Percentiles rank a stretch among this genome's conserved stretches.
Evolutionary conservation across 2,797 vertebrate genomes (phyloP).

Genomic region (Clarias platycephalus): DNA sequence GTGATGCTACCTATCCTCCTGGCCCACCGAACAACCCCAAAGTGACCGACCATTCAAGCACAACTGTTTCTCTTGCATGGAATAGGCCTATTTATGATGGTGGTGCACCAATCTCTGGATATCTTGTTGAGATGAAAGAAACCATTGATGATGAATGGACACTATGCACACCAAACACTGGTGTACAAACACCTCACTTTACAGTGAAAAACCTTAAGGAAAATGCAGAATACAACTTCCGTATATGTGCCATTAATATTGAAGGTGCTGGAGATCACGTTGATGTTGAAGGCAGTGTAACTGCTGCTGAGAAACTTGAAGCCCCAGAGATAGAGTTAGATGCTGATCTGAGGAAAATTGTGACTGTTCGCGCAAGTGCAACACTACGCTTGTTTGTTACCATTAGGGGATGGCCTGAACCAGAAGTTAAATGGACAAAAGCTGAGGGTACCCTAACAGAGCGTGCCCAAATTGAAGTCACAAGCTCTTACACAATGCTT

Average conservation of each 20-base stretch:
- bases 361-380: conserved; percentile 90
- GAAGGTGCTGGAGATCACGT: conserved; percentile 94
- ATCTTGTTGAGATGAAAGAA: conserved; percentile 92
- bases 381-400: conserved; percentile 94
- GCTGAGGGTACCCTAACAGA: conserved; percentile 91
- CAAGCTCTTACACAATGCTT: conserved; percentile 91
- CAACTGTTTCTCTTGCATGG: conserved; percentile 92
- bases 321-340: conserved; percentile 95
- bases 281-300: conserved; percentile 85
- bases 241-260: conserved; percentile 95
- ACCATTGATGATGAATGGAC: conserved; percentile 87
- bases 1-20: conserved; percentile 94
- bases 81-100: conserved; percentile 98
- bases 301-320: conserved; percentile 93
- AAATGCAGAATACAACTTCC: conserved; percentile 96
- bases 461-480: conserved; percentile 89
- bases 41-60: conserved; percentile 87
- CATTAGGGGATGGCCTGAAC: conserved; percentile 91
- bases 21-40: conserved; percentile 97
- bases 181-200: conserved; percentile 85
- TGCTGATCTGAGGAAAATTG: conserved; percentile 92
- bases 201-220: conserved; percentile 89
- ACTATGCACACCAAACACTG: conserved; percentile 90
- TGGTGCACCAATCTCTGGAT: conserved; percentile 94
- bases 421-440: conserved; percentile 97